Evolutionary conservation across 2,888 invertebrate genomes (phyloP), one percentile per base, ranked within the genome.

Genomic region (Caenorhabditis uteleia): DNA sequence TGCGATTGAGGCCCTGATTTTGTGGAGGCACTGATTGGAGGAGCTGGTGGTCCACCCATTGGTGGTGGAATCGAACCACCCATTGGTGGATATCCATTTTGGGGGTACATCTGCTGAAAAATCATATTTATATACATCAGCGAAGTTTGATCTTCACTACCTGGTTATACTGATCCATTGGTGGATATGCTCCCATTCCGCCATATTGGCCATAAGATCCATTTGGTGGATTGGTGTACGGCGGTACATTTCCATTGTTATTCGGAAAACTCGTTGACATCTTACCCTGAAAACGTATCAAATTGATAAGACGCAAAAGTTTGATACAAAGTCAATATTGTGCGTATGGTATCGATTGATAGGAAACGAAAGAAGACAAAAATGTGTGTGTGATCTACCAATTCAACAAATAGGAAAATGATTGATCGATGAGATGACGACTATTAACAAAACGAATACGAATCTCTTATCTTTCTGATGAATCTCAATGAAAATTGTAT

Each of bases 201-300:
- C 42, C 42, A 43, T 43, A 43, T 6, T 4, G 27, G n/a, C n/a
- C 16, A 43, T 43, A 27, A 14, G 42, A 27, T 14, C 42, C 42
- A 16, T n/a, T 27, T 25, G 40, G 25, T 3, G 40, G 25, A 27
- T n/a, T n/a, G n/a, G n/a, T 58, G 8, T 56, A 62, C 31, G 56
- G 55, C 34, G 62, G 51, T 27, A 43, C 36, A 38, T 40, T 61
- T 44, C 64, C 64, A 50, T 57, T 62, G 16, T 40, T 46, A 48
- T 46, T 64, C 7, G 64, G 64, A 45, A 51, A 64, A 58, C 64
- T 64, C 40, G 64, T 58, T 25, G 64, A 64, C 64, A 64, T 64
- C 39, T 27, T 62, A 34, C 16, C n/a, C 34, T 7, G 34, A 34
- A 34, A n/a, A 34, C 7, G n/a, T 14, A 34, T 5, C 8, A 5